These are phyloP conservation scores for Horisme vitalbata DNA, from an alignment of 2,888 invertebrate genomes.

Conservation along the genomic window DNA sequence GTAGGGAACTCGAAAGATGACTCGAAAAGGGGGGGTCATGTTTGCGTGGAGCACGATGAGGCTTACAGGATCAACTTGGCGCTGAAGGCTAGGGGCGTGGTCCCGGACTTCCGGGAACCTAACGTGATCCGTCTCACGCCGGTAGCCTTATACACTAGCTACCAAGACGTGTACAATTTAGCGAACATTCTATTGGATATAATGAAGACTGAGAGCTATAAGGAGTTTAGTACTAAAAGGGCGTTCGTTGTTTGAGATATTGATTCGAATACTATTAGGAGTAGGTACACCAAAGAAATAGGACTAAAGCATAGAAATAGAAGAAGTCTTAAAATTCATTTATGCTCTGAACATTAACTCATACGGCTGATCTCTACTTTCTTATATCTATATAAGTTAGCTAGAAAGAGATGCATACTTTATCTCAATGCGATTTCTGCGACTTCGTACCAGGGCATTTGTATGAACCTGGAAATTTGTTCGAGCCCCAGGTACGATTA, in stretches of 20 bases:
- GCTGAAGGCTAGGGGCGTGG: slow-evolving; percentile 56
- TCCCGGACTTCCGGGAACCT: slow-evolving; percentile 62
- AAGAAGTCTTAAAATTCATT: no score
- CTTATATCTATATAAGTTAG: no score
- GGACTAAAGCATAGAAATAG: no score
- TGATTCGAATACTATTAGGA: no score
- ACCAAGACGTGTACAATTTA: slow-evolving; percentile 59
- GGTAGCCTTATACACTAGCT: slow-evolving; percentile 62
- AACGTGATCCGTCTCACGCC: slow-evolving; percentile 66
- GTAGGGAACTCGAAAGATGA: slow-evolving; percentile 62
- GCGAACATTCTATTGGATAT: slow-evolving; percentile 59
- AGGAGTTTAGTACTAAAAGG: slow-evolving; percentile 44
- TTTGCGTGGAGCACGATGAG: slow-evolving; percentile 63
- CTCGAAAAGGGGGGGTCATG: slow-evolving; percentile 60
- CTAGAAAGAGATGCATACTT: no score
- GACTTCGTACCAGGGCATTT: no score
- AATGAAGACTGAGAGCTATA: slow-evolving; percentile 50
- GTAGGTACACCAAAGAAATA: no score
- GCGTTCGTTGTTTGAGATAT: slow-evolving; percentile 49
- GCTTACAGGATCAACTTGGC: slow-evolving; percentile 62
- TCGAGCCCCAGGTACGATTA: no score
- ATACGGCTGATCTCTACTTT: no score
- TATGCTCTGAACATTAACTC: no score
- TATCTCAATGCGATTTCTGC: no score
- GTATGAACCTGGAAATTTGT: no score